These are phyloP conservation scores for Tetramorium bicarinatum DNA, from an alignment of 2,888 invertebrate species.

Conservation along the genomic window DNA sequence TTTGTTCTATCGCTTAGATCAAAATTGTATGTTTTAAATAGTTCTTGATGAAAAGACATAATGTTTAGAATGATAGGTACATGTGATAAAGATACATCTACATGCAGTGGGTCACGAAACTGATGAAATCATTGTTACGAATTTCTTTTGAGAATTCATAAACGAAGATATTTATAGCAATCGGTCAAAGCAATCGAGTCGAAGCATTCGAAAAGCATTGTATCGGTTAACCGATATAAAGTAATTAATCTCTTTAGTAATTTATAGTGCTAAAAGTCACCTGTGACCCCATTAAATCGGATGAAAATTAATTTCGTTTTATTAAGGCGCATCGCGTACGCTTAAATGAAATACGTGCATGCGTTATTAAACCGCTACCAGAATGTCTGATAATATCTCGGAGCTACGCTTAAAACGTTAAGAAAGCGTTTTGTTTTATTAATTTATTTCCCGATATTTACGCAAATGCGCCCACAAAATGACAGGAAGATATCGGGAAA, in stretches of 20 bases:
- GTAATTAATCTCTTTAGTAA: slow-evolving; percentile 38
- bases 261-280: slow-evolving; percentile 12
- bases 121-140: no score
- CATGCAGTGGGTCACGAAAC: no score
- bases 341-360: slow-evolving; percentile 54
- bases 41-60: background rate
- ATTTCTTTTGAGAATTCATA: no score
- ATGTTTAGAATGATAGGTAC: background rate
- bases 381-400: slow-evolving; percentile 39
- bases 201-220: background rate
- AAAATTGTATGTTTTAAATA: background rate
- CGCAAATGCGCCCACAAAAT: background rate
- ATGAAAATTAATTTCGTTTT: slow-evolving; percentile 40
- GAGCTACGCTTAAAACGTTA: slow-evolving; percentile 25
- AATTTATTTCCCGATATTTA: slow-evolving; percentile 18
- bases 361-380: slow-evolving; percentile 45
- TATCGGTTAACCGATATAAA: background rate
- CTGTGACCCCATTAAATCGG: slow-evolving; percentile 16
- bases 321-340: slow-evolving; percentile 42
- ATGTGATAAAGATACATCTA: background rate
- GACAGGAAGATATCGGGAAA: background rate
- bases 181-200: no score
- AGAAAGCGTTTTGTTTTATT: slow-evolving; percentile 8
- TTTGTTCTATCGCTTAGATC: background rate
- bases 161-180: no score